These are phyloP conservation scores for Leptura quadrifasciata DNA, from an alignment of 2,888 invertebrate species.

Conservation along the genomic window DNA sequence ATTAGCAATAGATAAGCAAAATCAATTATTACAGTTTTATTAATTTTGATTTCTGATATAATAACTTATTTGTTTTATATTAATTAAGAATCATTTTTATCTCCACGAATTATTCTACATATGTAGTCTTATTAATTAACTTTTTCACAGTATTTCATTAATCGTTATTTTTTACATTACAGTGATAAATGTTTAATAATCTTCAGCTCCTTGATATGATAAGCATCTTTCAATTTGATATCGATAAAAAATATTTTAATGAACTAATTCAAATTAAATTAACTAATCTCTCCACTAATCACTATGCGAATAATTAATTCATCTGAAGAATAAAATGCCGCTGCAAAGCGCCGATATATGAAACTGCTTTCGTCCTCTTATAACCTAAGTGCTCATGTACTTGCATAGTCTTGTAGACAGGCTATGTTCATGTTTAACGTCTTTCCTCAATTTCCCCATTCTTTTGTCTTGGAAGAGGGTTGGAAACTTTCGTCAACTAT, in stretches of 20 bases:
- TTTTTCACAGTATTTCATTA: not conserved
- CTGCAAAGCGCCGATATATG: too few species aligned
- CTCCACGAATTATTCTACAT: not conserved
- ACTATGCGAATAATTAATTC: too few species aligned
- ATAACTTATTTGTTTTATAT: constrained; percentile 41
- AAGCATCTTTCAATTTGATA: not conserved
- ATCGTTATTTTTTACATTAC: not conserved
- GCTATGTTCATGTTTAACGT: too few species aligned
- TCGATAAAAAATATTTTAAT: not conserved
- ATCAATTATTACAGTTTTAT: constrained; percentile 59
- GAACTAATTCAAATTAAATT: too few species aligned
- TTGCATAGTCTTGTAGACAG: too few species aligned
- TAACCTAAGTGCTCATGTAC: too few species aligned
- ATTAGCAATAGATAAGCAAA: constrained; percentile 59
- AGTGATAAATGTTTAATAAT: not conserved
- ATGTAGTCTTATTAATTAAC: not conserved
- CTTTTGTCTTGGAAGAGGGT: too few species aligned
- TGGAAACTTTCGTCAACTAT: too few species aligned
- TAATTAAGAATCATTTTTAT: constrained; percentile 31
- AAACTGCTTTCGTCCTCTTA: too few species aligned
- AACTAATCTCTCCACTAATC: too few species aligned
- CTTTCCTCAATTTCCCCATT: too few species aligned
- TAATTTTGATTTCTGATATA: constrained; percentile 58
- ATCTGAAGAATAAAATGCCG: too few species aligned
- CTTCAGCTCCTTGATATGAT: not conserved